Evolutionary conservation across 2,888 invertebrate species (phyloP), one percentile per base, ranked within the genome.

Genomic region (Caenorhabditis becei): DNA sequence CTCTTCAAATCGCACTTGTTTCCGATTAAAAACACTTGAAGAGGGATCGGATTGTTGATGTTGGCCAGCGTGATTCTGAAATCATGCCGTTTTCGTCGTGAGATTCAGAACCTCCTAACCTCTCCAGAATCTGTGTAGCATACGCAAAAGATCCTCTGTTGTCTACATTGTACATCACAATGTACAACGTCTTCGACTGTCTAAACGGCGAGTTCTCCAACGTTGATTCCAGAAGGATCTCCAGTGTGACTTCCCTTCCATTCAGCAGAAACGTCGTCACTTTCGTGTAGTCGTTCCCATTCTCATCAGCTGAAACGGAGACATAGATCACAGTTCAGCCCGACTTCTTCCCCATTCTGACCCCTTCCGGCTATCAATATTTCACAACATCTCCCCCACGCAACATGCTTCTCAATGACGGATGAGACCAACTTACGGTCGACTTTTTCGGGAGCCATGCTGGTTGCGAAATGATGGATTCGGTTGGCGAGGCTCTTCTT

Each of bases 1-100:
- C 90, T 59, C 59, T 89, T 88, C 71, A 90, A 65, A 58, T 90
- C 90, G 44, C 87, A 75, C 69, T 90, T 90, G 67, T 90, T 90
- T 18, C 85, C 90, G 8, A 90, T 86, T 26, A 90, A 75, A 44
- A 90, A 77, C 8, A 84, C 70, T 65, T 80, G 80, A n/a, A 66
- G 51, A 1, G 80, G 83, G 24, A 77, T 63, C 1, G 56, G 67
- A 20, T 66, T 72, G 54, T 59, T 63, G n/a, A 66, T 49, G 41
- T 67, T 77, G n/a, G 75, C 82, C 24, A 71, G 53, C 23, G 62
- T 62, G 44, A 74, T 78, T 69, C 82, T 83, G 67, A 49, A 83
- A 62, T 28, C 28, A 41, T 16, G 16, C 20, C 18, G 54, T 54
- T 14, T 59, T 53, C 18, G n/a, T n/a, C n/a, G n/a, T n/a, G n/a